Base-by-base conservation (phyloP, 2,797 vertebrate species). In the Rhinichthys osculus region DNA sequence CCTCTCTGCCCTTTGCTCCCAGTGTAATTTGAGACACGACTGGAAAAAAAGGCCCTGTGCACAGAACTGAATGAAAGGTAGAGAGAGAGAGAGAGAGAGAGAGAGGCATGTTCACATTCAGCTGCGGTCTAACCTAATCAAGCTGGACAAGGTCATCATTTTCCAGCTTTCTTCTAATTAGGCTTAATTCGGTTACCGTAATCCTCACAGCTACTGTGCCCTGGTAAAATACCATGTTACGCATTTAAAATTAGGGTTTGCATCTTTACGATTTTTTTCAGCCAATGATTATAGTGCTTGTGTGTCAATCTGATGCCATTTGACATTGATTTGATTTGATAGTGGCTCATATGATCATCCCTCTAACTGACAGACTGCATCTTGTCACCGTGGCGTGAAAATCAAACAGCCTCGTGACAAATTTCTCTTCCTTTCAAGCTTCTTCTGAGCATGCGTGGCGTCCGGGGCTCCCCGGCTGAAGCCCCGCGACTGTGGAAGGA, bases 111-210 rank as follows among this genome's bases (percentile, higher is more conserved):
- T 74, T 89, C 74, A 17, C 71, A 89, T 87, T 84, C 83, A 82
- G 71, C 70, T 42, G 4, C 27, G 10, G 40, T 82, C 52, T 27
- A 73, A 86, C 70, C 87, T 88, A 90, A 90, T 88, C 78, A 85
- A 86, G 59, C 52, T n/a, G 84, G 89, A 89, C 86, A 89, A 82
- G 87, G 87, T 88, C 90, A 91, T 91, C 89, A 92, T 93, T 92
- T 93, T 91, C 89, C 88, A 87, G 86, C 89, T 81, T 85, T 90
- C 78, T 76, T 90, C 87, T 89, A 92, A 93, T 92, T 89, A 92
- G 84, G 89, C 82, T 78, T 82, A 92, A 93, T 92, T 89, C 92
- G 83, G 89, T 87, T 89, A 83, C 59, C 67, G 73, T 66, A 87
- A 83, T 79, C 80, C 87, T 50, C 30, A 81, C 67, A 66, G 52